These are phyloP conservation scores for Agrilus planipennis DNA, from an alignment of 1,140 invertebrate species.

Conservation along the genomic window DNA sequence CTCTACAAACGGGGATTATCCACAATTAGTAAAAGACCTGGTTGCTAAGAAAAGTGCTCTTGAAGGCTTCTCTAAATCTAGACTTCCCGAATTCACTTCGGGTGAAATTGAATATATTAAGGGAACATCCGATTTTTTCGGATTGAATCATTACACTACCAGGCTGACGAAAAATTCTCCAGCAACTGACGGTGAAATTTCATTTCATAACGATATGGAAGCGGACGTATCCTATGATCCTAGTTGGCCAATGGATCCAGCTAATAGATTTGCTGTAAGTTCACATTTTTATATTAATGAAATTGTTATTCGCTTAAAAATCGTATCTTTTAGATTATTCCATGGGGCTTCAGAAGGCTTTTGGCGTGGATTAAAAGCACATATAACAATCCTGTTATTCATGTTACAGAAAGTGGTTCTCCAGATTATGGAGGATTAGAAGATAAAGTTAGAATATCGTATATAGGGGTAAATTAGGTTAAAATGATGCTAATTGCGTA, in stretches of 20 bases:
- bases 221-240: too few relatives aligned
- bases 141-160: conserved; percentile 41
- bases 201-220: too few relatives aligned
- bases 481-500: too few relatives aligned
- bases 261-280: too few relatives aligned
- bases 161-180: too few relatives aligned
- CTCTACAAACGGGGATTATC: conserved; percentile 46
- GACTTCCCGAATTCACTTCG: conserved; percentile 46
- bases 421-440: conserved; percentile 27
- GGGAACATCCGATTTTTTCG: conserved; percentile 41
- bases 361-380: conserved; percentile 48
- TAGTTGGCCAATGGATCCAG: too few relatives aligned
- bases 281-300: too few relatives aligned
- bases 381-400: conserved; percentile 48
- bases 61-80: conserved; percentile 40
- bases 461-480: conserved; percentile 9
- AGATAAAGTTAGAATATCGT: conserved; percentile 13
- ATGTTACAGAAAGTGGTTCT: conserved; percentile 62
- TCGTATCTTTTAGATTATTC: conserved; percentile 5
- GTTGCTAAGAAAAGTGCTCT: conserved; percentile 39
- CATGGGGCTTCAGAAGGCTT: conserved; percentile 38
- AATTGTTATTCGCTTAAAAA: too few relatives aligned
- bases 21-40: conserved; percentile 38
- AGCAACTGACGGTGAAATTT: too few relatives aligned
- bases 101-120: conserved; percentile 30